Percentiles rank a stretch among this genome's conserved stretches.
These are phyloP conservation scores for Anguilla anguilla DNA, from an alignment of 2,797 vertebrate genomes.

Conservation along the genomic window DNA sequence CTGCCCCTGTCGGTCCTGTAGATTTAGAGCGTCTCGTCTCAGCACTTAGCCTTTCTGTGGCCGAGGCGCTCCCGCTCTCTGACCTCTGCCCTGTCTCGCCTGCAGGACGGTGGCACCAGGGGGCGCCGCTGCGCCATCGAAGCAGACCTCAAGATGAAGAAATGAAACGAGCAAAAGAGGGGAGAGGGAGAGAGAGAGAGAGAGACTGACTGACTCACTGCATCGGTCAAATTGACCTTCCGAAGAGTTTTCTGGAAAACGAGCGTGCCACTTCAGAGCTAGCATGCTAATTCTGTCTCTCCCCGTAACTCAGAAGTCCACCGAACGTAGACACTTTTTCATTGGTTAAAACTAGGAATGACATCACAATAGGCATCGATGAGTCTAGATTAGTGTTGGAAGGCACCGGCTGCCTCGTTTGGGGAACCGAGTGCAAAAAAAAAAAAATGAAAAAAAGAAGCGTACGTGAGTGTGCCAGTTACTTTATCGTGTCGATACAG, in stretches of 20 bases:
- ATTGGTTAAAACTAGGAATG: slow-evolving; percentile 19
- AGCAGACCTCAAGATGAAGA: slow-evolving; percentile 99
- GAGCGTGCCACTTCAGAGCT: neutral
- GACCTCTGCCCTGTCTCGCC: slow-evolving; percentile 27
- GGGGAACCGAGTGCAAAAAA: neutral
- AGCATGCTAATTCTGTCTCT: neutral
- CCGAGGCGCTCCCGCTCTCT: neutral
- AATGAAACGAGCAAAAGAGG: slow-evolving; percentile 67
- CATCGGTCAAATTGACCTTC: slow-evolving; percentile 21
- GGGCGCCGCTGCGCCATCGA: slow-evolving; percentile 98
- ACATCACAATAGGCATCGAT: slow-evolving; percentile 5
- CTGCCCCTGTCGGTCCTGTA: slow-evolving; percentile 22
- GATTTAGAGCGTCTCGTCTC: slow-evolving; percentile 40
- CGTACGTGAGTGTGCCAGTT: neutral
- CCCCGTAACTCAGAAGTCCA: slow-evolving; percentile 5
- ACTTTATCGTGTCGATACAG: slow-evolving; percentile 14
- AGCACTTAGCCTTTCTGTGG: neutral
- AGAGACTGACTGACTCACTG: neutral
- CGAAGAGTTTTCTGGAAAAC: neutral
- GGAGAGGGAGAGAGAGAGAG: neutral
- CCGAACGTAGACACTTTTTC: slow-evolving; percentile 17
- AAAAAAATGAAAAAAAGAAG: neutral
- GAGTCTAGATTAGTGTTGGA: slow-evolving; percentile 19
- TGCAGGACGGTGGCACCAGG: slow-evolving; percentile 94
- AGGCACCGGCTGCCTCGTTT: neutral